phyloP scores from a whole-genome alignment of 2,113 vertebrate species.

The Eptatretus burgeri region DNA sequence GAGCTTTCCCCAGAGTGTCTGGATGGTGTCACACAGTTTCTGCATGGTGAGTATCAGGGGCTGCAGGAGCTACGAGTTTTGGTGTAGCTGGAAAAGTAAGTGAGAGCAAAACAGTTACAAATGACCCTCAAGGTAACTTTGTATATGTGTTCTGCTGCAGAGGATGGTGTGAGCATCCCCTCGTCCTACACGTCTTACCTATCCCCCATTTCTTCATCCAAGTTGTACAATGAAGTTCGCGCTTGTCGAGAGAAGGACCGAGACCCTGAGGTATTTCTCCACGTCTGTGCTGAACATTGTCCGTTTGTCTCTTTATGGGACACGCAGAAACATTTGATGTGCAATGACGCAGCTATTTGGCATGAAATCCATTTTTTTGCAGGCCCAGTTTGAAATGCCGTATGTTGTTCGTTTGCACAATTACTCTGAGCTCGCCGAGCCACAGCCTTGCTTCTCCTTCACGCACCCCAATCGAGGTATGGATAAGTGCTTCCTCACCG shows the following conservation, averaged over 20 bases:
- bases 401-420: conserved; percentile 68
- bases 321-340: no score
- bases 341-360: background rate
- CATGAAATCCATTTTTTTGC: conserved; percentile 10
- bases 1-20: conserved; percentile 64
- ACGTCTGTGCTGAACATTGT: no score
- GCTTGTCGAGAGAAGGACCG: conserved; percentile 53
- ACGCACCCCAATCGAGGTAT: conserved; percentile 39
- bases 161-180: conserved; percentile 52
- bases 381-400: conserved; percentile 64
- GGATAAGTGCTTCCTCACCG: background rate
- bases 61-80: no score
- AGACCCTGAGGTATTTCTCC: conserved; percentile 21
- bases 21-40: conserved; percentile 55
- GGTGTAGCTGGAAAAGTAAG: no score
- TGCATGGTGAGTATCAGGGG: conserved; percentile 26
- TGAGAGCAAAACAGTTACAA: no score
- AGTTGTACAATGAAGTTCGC: conserved; percentile 63
- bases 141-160: conserved; percentile 14
- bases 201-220: conserved; percentile 64
- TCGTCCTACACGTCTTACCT: conserved; percentile 50
- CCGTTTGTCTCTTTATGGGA: no score
- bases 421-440: conserved; percentile 50
- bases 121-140: no score
- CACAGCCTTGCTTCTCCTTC: conserved; percentile 55